These are phyloP conservation scores for Helostoma temminkii DNA, from an alignment of 2,797 vertebrate genomes.

Conservation along the genomic window DNA sequence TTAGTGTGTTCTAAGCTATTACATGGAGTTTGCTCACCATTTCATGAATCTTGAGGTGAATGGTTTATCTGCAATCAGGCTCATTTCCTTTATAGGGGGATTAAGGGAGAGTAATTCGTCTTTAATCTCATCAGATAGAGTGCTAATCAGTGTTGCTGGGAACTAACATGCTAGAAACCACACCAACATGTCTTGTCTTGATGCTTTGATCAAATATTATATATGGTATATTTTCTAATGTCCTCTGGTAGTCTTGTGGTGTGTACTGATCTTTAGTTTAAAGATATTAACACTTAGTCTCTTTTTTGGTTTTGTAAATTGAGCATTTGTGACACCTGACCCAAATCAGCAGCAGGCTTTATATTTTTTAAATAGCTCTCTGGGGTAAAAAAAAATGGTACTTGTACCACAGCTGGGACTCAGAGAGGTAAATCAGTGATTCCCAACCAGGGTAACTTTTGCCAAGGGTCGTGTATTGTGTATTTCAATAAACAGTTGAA, in stretches of 20 bases:
- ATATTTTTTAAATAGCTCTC: not conserved
- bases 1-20: not conserved
- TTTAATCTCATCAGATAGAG: slow-evolving; percentile 73
- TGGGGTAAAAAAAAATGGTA: no score
- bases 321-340: not conserved
- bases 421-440: no score
- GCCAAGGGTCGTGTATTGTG: no score
- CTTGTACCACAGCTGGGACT: no score
- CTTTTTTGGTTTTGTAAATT: not conserved
- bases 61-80: slow-evolving; percentile 65
- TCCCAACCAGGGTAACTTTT: not conserved
- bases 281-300: no score
- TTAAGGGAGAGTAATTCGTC: slow-evolving; percentile 74
- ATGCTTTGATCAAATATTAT: not conserved
- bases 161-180: slow-evolving; percentile 34
- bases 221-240: not conserved
- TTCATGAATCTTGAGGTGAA: slow-evolving; percentile 53
- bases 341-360: not conserved
- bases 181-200: not conserved
- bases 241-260: no score
- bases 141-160: slow-evolving; percentile 32
- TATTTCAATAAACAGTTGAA: no score
- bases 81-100: slow-evolving; percentile 62
- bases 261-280: no score
- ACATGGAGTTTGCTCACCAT: slow-evolving; percentile 31